Percentiles rank a stretch among this genome's conserved stretches.
Evolutionary conservation across 2,888 invertebrate species (phyloP).

Genomic region (Andrena bucephala): DNA sequence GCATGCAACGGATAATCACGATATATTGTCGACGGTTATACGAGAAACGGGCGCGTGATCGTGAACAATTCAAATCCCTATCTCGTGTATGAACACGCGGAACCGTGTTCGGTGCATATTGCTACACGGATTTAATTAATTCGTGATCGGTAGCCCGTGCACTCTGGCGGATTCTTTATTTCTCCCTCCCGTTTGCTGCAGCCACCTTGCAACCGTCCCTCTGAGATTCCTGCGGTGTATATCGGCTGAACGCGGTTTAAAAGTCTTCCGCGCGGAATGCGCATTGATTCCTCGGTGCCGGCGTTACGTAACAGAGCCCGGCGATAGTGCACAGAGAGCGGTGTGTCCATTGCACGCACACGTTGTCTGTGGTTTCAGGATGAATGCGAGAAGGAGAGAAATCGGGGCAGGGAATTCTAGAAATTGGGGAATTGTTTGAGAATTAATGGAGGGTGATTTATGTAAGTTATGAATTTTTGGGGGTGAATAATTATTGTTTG

Average conservation of each 20-base stretch:
- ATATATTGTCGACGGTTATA: slow-evolving; percentile 66
- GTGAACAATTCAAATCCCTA: slow-evolving; percentile 82
- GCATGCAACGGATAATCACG: slow-evolving; percentile 68
- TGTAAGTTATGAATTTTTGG: too few species aligned
- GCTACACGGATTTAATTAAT: slow-evolving; percentile 81
- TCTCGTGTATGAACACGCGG: slow-evolving; percentile 77
- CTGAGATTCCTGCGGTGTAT: slow-evolving; percentile 23
- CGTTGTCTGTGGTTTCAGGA: too few species aligned
- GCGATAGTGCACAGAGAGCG: background rate
- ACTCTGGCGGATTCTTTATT: slow-evolving; percentile 53
- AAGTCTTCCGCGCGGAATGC: slow-evolving; percentile 38
- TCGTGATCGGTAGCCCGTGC: slow-evolving; percentile 78
- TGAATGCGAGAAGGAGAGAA: background rate
- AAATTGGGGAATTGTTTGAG: too few species aligned
- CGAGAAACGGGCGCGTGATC: slow-evolving; percentile 77
- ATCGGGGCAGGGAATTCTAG: background rate
- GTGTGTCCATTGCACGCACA: background rate
- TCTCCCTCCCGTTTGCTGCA: slow-evolving; percentile 25
- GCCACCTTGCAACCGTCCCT: slow-evolving; percentile 38
- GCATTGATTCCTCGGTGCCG: slow-evolving; percentile 10
- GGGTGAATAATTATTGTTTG: too few species aligned
- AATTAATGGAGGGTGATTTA: too few species aligned
- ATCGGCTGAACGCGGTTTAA: slow-evolving; percentile 9
- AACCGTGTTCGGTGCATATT: slow-evolving; percentile 77
- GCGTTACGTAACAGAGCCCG: slow-evolving; percentile 20